Evolutionary conservation across 2,888 invertebrate species (phyloP), one percentile per base, ranked within the genome.

Genomic region (Mamestra brassicae): DNA sequence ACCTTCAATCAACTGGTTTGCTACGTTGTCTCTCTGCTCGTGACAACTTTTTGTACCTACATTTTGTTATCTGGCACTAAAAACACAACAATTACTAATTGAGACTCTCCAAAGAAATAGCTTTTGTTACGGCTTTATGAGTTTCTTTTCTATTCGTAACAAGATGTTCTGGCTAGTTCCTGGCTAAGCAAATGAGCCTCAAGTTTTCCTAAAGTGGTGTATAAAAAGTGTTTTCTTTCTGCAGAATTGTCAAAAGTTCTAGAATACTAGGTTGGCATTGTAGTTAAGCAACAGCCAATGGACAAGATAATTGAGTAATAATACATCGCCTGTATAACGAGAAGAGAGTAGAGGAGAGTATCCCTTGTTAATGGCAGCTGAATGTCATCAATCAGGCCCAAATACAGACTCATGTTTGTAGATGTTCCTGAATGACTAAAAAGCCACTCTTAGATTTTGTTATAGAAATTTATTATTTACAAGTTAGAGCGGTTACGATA

Each of bases 1-100:
- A 79, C 75, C 74, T 74, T 80, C 76, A 26, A 45, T 55, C 76
- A 60, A 76, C 76, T 66, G 42, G 81, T 76, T 79, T 63, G 71
- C 36, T 45, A n/a, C 55, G 26, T 71, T 17, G 26, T 47, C 58
- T 62, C 60, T 57, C 62, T 71, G 71, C 62, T 81, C 42, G 71
- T 36, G 78, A 80, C 54, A 79, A 79, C 52, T 65, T 79, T 62
- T 79, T 76, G 13, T 58, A 42, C n/a, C 1, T 45, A 38, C 38
- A 69, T 61, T 69, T 80, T 69, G 36, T 55, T n/a, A 66, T 36
- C 54, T 17, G 13, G 50, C 26, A 38, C 54, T 50, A 79, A 76
- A 79, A 81, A 79, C 54, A 34, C 36, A 58, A 76, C 58, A 76
- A 80, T 64, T 11, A 55, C 55, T 64, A 55, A 76, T 78, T 67